These are phyloP conservation scores for Trinectes maculatus DNA, from an alignment of 2,113 vertebrate species.

Conservation along the genomic window DNA sequence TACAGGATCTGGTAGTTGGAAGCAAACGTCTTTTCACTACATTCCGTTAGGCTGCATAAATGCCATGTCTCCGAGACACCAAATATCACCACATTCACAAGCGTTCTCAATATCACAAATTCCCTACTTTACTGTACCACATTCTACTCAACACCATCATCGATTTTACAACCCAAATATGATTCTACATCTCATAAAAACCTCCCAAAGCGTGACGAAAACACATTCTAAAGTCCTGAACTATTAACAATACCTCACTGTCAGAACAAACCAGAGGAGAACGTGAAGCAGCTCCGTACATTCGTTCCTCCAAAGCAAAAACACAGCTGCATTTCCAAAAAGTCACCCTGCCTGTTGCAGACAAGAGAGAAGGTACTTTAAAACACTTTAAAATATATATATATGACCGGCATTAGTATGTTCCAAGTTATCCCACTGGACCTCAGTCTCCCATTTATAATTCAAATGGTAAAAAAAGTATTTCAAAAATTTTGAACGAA, in stretches of 20 bases:
- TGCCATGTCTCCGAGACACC: conserved; percentile 21
- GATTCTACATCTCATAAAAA: conserved; percentile 27
- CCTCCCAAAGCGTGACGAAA: conserved; percentile 14
- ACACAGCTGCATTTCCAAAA: conserved; percentile 12
- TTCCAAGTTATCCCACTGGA: conserved; percentile 19
- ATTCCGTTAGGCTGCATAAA: conserved; percentile 22
- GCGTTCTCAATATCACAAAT: conserved; percentile 37
- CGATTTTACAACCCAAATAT: conserved; percentile 34
- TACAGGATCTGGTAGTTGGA: conserved; percentile 41
- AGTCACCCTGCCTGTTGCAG: conserved; percentile 34
- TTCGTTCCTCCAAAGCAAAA: conserved; percentile 19
- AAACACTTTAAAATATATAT: conserved; percentile 52
- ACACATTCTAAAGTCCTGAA: conserved; percentile 46
- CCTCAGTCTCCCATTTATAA: conserved; percentile 21
- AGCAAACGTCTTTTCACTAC: conserved; percentile 22
- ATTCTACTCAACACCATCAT: conserved; percentile 48
- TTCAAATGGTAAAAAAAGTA: conserved; percentile 9
- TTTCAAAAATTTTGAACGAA: conserved; percentile 40
- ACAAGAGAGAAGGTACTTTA: conserved; percentile 39
- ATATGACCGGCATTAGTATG: conserved; percentile 8
- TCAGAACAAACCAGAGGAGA: conserved; percentile 22
- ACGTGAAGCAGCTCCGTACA: neutral
- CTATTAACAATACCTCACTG: conserved; percentile 15
- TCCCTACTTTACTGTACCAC: conserved; percentile 59
- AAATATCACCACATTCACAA: conserved; percentile 51